Percentiles rank a stretch among this genome's conserved stretches.
These are phyloP conservation scores for Gymnocypris eckloni DNA, from an alignment of 2,797 vertebrate species.

Conservation along the genomic window DNA sequence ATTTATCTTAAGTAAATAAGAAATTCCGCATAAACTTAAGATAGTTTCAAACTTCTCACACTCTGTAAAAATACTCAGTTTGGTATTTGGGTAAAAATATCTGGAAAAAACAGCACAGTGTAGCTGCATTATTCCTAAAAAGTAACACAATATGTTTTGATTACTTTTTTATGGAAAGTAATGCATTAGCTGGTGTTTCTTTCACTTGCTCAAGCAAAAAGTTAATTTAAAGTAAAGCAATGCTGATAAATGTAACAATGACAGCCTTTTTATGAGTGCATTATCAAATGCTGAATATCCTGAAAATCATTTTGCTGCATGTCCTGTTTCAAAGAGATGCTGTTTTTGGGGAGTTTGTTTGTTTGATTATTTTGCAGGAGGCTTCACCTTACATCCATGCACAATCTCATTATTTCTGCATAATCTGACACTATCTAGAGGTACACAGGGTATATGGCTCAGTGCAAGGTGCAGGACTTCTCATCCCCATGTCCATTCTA, in stretches of 20 bases:
- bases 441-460: conserved; percentile 54
- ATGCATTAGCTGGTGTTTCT: neutral
- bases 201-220: neutral
- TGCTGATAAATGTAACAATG: neutral
- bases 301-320: neutral
- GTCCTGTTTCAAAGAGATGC: neutral
- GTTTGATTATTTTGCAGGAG: conserved; percentile 33
- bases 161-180: neutral
- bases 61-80: neutral
- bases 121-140: neutral
- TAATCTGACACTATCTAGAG: conserved; percentile 2
- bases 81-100: neutral
- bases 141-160: neutral
- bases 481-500: conserved; percentile 64
- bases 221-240: neutral
- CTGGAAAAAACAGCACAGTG: neutral
- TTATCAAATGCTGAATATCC: conserved; percentile 3
- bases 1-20: conserved; percentile 1
- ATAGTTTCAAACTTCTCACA: neutral
- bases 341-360: neutral
- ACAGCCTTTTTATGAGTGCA: neutral
- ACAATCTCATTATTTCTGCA: conserved; percentile 35
- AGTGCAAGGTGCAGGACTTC: conserved; percentile 45
- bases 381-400: conserved; percentile 44
- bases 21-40: neutral